phyloP scores from a whole-genome alignment of 2,797 vertebrate genomes.

The Trachops cirrhosus region DNA sequence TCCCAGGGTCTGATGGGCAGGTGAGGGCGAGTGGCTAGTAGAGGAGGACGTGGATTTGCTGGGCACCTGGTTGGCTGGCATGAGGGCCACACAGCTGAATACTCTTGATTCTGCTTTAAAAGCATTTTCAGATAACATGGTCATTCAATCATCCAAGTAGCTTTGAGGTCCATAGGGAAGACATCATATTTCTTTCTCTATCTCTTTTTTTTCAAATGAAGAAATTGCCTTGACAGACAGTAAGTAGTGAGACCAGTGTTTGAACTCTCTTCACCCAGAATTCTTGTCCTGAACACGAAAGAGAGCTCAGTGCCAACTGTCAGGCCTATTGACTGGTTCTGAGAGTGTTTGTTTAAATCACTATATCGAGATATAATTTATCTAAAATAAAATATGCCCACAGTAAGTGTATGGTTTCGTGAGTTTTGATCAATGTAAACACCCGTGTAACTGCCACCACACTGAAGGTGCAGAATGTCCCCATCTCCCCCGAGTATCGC shows the following conservation, averaged over 20 bases:
- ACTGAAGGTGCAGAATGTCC: background rate
- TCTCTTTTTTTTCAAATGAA: background rate
- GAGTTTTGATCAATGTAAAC: background rate
- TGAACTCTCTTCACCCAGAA: background rate
- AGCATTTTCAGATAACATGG: background rate
- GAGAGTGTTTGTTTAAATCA: background rate
- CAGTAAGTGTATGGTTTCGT: background rate
- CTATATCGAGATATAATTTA: background rate
- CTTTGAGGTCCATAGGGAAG: background rate
- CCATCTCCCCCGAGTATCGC: background rate
- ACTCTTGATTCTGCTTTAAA: background rate
- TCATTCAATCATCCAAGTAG: background rate
- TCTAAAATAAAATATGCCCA: background rate
- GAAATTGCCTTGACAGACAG: background rate
- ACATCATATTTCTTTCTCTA: background rate
- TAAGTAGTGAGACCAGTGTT: background rate
- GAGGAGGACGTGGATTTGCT: background rate
- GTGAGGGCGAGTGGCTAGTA: fast-evolving
- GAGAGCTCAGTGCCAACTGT: background rate
- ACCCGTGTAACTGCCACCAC: background rate
- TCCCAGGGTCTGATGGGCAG: background rate
- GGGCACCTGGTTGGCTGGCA: background rate
- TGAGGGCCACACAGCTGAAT: background rate
- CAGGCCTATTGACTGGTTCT: background rate
- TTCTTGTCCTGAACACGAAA: background rate